These are phyloP conservation scores for Helicolenus hilgendorfi DNA, from an alignment of 2,797 vertebrate genomes.

Conservation along the genomic window DNA sequence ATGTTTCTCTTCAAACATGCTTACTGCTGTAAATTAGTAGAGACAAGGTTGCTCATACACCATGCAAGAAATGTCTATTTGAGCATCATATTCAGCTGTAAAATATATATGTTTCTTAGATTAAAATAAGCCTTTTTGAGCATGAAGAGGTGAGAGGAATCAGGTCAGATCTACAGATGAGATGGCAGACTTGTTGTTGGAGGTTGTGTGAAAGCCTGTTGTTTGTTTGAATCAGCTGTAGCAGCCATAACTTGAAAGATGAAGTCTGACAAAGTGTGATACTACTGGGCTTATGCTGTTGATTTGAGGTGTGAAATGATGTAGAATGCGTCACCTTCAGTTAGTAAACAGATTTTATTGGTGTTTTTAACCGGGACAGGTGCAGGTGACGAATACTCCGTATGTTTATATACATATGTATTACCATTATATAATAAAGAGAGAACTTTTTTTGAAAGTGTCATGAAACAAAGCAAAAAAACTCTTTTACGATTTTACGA, in stretches of 20 bases:
- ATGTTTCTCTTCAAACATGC: neutral
- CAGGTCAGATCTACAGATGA: neutral
- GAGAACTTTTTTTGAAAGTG: neutral
- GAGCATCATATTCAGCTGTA: neutral
- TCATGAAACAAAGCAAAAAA: neutral
- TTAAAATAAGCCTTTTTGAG: neutral
- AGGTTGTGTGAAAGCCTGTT: neutral
- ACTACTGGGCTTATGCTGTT: constrained; percentile 23
- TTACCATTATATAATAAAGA: neutral
- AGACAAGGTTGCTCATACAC: neutral
- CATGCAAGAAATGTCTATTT: neutral
- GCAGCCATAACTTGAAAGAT: constrained; percentile 2
- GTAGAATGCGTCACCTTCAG: constrained; percentile 23
- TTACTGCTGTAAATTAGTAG: neutral
- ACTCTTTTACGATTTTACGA: constrained; percentile 7
- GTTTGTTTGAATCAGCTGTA: constrained; percentile 10
- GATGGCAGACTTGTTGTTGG: neutral
- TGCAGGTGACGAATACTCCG: constrained; percentile 6
- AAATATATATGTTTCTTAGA: neutral
- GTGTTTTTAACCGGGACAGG: constrained; percentile 3
- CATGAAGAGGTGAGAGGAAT: neutral
- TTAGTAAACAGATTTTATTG: constrained; percentile 23
- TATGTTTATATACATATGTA: neutral
- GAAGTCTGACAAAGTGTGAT: constrained; percentile 40
- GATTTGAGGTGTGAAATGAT: constrained; percentile 53